Conservation (phyloP, 2,888 invertebrate species). For the Andrena minutula region DNA sequence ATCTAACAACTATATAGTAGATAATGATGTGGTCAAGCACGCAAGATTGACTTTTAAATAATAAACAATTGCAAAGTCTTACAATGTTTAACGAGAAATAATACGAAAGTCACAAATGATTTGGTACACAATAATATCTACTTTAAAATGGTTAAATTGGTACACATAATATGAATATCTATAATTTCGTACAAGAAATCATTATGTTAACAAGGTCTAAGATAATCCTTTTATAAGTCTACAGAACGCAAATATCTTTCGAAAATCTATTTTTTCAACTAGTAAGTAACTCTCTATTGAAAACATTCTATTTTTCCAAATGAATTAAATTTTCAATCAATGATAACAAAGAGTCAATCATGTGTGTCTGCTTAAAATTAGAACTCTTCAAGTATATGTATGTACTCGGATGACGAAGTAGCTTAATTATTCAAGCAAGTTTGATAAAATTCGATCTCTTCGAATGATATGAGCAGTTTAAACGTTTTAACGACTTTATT, state of each 20-base stretch:
- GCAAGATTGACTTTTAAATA: constrained; percentile 23
- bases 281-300: background rate
- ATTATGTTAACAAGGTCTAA: background rate
- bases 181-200: background rate
- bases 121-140: too few relatives aligned
- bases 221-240: too few relatives aligned
- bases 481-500: too few relatives aligned
- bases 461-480: too few relatives aligned
- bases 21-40: constrained; percentile 11
- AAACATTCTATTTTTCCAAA: background rate
- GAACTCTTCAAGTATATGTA: too few relatives aligned
- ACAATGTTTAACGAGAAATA: background rate
- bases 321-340: background rate
- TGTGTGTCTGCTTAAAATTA: constrained; percentile 15
- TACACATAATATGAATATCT: background rate
- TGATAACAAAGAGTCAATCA: background rate
- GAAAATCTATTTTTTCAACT: background rate
- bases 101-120: too few relatives aligned
- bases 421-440: too few relatives aligned
- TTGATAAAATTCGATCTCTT: too few relatives aligned
- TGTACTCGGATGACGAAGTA: too few relatives aligned
- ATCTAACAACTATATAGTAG: background rate
- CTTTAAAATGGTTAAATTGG: background rate
- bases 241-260: too few relatives aligned
- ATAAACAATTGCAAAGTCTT: constrained; percentile 1